Evolutionary conservation across 2,888 invertebrate species (phyloP), one percentile per base, ranked within the genome.

Genomic region (Rhagium mordax): DNA sequence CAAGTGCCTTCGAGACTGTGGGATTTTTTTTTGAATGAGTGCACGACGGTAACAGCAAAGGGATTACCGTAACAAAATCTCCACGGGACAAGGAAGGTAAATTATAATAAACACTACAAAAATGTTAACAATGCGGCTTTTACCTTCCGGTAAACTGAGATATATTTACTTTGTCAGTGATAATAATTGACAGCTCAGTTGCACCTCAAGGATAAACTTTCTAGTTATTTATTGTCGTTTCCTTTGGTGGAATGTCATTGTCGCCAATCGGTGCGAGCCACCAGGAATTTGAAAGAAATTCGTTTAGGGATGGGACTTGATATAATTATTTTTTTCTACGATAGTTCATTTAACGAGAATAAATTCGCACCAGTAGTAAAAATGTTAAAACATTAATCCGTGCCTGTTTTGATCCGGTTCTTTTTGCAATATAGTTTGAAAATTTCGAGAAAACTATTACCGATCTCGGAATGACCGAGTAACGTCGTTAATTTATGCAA

Each of bases 181-280:
- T 78, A 78, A 74, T 78, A 78, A 77, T 76, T 78, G 78, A 78
- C 78, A 78, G 76, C 53, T 76, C 66, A 59, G 60, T 74, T 71
- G 68, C 49, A 47, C 18, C 59, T 73, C 69, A 66, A 72, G 72
- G 70, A 33, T 70, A 55, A 76, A 62, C 64, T 64, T 67, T 60
- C 72, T 64, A 41, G 41, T 49, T 51, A 62, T 68, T 68, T 55
- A 64, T 64, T 64, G 16, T 18, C 8, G 24, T 15, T 24, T 55
- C 51, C 51, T 5, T 55, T 20, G 15, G 16, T 13, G n/a, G 16
- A 48, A 61, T 8, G 15, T 41, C n/a, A 41, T 41, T 41, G 41
- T 41, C 41, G 41, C n/a, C 41, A n/a, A n/a, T 41, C 41, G 41
- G 2, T 41, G n/a, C n/a, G 41, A n/a, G 29, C 7, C 8, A 33